A percentile compares a stretch with the other conserved stretches of the same genome.
These are phyloP conservation scores for Brachionus rotundiformis DNA, from an alignment of 1,140 invertebrate genomes.

Conservation along the genomic window DNA sequence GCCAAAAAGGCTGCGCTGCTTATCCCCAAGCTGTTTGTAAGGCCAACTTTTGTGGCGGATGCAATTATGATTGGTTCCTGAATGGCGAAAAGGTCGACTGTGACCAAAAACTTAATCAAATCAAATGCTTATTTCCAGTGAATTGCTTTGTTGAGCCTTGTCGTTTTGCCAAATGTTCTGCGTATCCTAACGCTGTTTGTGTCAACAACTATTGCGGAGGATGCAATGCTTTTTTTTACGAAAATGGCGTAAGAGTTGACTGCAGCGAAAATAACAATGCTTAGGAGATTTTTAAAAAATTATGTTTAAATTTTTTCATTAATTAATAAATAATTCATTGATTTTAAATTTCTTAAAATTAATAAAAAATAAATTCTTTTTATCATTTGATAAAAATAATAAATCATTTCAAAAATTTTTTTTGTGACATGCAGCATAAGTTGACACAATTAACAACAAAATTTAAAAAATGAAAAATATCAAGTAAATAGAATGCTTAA, in stretches of 20 bases:
- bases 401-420: no score
- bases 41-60: slow-evolving; percentile 2
- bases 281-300: not conserved
- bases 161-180: not conserved
- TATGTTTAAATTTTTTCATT: not conserved
- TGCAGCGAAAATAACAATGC: not conserved
- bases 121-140: not conserved
- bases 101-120: not conserved
- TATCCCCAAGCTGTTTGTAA: slow-evolving; percentile 1
- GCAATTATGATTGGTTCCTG: slow-evolving; percentile 23
- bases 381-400: no score
- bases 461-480: no score
- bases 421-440: no score
- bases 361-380: no score
- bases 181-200: slow-evolving; percentile 9
- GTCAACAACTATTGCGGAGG: slow-evolving; percentile 22
- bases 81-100: not conserved
- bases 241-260: not conserved
- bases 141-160: slow-evolving; percentile 31
- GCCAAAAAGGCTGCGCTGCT: not conserved
- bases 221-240: slow-evolving; percentile 21
- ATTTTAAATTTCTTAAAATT: no score
- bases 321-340: not conserved
- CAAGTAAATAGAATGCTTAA: no score
- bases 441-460: no score